Base-by-base conservation (phyloP, 2,113 vertebrate species). In the Oreochromis aureus region DNA sequence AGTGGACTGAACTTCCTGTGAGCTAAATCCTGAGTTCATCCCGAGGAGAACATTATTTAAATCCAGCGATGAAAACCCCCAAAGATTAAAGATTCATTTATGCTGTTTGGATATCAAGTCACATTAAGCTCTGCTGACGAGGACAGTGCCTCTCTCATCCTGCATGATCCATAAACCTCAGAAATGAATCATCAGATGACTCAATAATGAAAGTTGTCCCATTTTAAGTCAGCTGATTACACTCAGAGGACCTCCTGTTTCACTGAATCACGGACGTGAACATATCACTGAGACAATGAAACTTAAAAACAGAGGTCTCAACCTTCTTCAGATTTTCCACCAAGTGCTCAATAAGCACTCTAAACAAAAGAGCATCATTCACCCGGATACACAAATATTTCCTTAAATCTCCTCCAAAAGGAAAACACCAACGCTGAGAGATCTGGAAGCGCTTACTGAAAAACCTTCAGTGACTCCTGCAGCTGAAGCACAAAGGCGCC, bases 351-450 rank as follows among this genome's bases (percentile, higher is more conserved):
- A 4, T 6, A 76, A 46, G 41, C 69, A 30, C 41, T 73, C 41
- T 46, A 73, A 73, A 46, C 5, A 27, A 69, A 46, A 46, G 66
- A 44, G 13, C 66, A 46, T 73, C 41, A 27, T 46, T 2, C 69
- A 41, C 41, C n/a, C 0, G 2, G 69, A 27, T 27, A 30, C 69
- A 44, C 2, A 0, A 73, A 46, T 46, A 27, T 15, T 44, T 71
- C n/a, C 36, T 3, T 71, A 41, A 41, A 41, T 10, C 41, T 73
- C 22, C 41, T 46, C 22, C 13, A 16, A 69, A 71, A 71, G 66
- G 66, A 73, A 18, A 48, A 73, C 15, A 46, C 69, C 69, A 73
- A 48, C 2, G 15, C 39, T 76, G 44, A 27, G 41, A 46, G 22
- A 44, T 16, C 39, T 44, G 1, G 7, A 7, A 71, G 13, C 13